A percentile compares a stretch with the other conserved stretches of the same genome.
Evolutionary conservation across 2,888 invertebrate genomes (phyloP).

Genomic region (Limnephilus auricula): DNA sequence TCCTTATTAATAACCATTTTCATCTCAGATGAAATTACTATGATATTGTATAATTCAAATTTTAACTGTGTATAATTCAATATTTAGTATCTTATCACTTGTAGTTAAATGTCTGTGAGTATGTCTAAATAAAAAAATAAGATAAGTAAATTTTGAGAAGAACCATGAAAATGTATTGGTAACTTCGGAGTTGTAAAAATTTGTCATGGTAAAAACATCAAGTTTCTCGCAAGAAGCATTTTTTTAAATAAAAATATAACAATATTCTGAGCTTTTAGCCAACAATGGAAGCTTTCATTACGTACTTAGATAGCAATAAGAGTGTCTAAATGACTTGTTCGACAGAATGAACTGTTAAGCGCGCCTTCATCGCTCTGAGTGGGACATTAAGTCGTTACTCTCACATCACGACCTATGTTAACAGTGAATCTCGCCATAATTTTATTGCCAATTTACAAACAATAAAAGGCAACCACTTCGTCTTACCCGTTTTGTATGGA

Average conservation of each 20-base stretch:
- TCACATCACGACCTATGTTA: conserved; percentile 50
- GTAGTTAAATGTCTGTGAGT: no score
- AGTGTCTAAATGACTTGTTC: conserved; percentile 38
- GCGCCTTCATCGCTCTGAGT: conserved; percentile 29
- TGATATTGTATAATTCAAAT: no score
- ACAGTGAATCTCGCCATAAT: conserved; percentile 70
- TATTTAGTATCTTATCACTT: no score
- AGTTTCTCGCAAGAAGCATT: background rate
- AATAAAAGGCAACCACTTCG: conserved; percentile 76
- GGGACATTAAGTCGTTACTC: conserved; percentile 48
- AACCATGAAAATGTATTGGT: background rate
- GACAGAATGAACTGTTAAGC: conserved; percentile 47
- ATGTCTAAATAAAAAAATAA: no score
- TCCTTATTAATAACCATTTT: no score
- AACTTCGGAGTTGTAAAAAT: background rate
- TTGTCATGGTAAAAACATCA: background rate
- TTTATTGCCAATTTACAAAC: conserved; percentile 80
- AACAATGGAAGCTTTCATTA: conserved; percentile 3
- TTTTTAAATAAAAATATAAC: background rate
- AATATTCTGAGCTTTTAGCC: background rate
- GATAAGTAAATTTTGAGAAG: no score
- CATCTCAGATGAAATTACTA: no score
- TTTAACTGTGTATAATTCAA: no score
- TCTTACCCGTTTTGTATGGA: conserved; percentile 46
- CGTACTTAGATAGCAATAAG: background rate